Evolutionary conservation across 2,797 vertebrate species (phyloP), one percentile per base, ranked within the genome.

Genomic region (Tokudaia muenninki): DNA sequence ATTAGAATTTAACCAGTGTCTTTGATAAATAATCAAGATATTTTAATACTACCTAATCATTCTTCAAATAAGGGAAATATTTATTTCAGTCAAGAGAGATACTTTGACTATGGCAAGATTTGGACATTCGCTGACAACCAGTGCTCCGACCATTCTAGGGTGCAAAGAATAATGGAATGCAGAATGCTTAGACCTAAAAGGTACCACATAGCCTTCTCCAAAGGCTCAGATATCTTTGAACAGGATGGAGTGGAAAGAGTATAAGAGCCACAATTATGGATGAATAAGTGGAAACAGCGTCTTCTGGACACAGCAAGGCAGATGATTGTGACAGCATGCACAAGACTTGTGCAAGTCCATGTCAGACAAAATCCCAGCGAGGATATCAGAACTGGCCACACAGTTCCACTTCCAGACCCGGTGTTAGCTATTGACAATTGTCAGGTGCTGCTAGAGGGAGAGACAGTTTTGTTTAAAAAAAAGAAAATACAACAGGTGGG

Each of bases 21-120:
- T 34, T 96, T 52, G 44, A 79, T 72, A 82, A 95, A 61, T 80
- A 87, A 80, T 12, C 11, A 41, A 93, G 61, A 24, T 82, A 47
- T 55, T 95, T 80, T n/a, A 59, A 21, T 83, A 10, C 4, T 14
- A 26, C 50, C n/a, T 9, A 77, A 2, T 50, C 4, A 24, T 2
- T 13, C 2, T 44, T 83, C 37, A 74, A 87, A 80, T 2, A 81
- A 11, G 17, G 17, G 31, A 3, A 93, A 19, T 61, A 67, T 86
- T 92, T 65, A 67, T 86, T 92, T 65, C 57, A 81, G 70, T 44
- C 50, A 77, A 22, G 29, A 26, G 26, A 89, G 55, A 8, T 37
- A 21, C 11, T 88, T 59, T 81, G 29, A 70, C 55, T 52, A 50
- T 2, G 41, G 61, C 14, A 57, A 61, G 47, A 78, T 65, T 21